Base-by-base conservation (phyloP, 2,113 vertebrate genomes). In the Xiphophorus hellerii region DNA sequence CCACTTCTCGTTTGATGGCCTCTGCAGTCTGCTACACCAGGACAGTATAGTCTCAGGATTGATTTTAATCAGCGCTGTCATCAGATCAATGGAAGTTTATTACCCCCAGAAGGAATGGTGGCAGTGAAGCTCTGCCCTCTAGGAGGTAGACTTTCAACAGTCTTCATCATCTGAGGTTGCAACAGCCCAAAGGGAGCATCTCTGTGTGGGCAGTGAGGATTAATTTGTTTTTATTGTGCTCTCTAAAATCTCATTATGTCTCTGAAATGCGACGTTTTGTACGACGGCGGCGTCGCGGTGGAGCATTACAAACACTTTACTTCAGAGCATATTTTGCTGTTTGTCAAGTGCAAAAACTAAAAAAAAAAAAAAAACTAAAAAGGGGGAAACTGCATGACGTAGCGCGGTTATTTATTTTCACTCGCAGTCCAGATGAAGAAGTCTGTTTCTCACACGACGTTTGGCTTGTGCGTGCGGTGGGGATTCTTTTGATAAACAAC, bases 11-110 rank as follows among this genome's bases (percentile, higher is more conserved):
- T 74, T 81, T 87, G 84, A 85, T 73, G 78, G 77, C 76, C 74
- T 64, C 79, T 80, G 74, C 62, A 76, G 66, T 87, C 75, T 81
- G 81, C 71, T 72, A 83, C 85, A 87, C 84, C 54, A 85, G 79
- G 82, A 79, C 81, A 85, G 71, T 62, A 70, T 85, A 67, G 89
- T 83, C 78, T 68, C 64, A 5, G 78, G 74, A 93, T 93, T 94
- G 91, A 93, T 93, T 94, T 92, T 89, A 91, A 93, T 93, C 89
- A 90, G 88, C 42, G 71, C 81, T 93, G 92, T 91, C 93, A 93
- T 79, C 69, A 82, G 87, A 93, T 94, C 93, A 93, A 93, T 94
- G 84, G 61, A 74, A 83, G 78, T 92, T 91, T 93, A 93, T 93
- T 92, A 92, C 83, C 90, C 92, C 91, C 89, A 86, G 90, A 90